phyloP scores from a whole-genome alignment of 2,113 vertebrate species.

The Nothocercus nigrocapillus region DNA sequence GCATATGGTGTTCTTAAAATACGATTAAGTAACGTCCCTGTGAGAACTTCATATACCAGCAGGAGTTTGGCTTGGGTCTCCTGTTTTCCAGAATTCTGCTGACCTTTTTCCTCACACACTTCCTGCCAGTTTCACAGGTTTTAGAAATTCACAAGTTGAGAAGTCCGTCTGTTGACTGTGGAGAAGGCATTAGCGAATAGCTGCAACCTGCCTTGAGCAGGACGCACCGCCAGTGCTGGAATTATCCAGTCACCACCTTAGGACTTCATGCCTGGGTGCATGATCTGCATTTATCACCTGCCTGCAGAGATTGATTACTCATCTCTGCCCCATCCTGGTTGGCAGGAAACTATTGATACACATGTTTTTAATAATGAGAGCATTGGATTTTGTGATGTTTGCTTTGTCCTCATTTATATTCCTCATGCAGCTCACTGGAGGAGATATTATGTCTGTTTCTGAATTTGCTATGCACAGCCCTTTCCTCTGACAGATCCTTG shows the following conservation, averaged over 20 bases:
- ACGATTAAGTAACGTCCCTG: constrained; percentile 10
- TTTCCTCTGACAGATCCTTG: constrained; percentile 24
- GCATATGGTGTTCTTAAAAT: constrained; percentile 66
- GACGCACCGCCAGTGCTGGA: not conserved
- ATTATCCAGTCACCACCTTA: not conserved
- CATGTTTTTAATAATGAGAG: constrained; percentile 35
- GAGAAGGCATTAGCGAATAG: not conserved
- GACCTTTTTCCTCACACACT: constrained; percentile 36
- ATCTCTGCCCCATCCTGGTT: constrained; percentile 15
- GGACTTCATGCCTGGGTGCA: constrained; percentile 18
- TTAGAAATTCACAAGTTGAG: constrained; percentile 42
- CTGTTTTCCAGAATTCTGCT: not conserved
- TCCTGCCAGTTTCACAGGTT: constrained; percentile 33
- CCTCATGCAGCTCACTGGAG: not conserved
- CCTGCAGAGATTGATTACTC: constrained; percentile 30
- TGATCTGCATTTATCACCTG: not conserved
- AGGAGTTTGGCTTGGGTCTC: constrained; percentile 32
- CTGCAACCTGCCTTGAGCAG: not conserved
- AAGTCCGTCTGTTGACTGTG: constrained; percentile 30
- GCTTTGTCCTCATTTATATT: constrained; percentile 54
- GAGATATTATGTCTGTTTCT: not conserved
- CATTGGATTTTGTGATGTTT: constrained; percentile 18
- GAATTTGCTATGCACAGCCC: constrained; percentile 28
- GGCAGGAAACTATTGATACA: constrained; percentile 49
- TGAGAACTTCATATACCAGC: constrained; percentile 44